Evolutionary conservation across 2,888 invertebrate genomes (phyloP), one percentile per base, ranked within the genome.

Genomic region (Halocaridina rubra): DNA sequence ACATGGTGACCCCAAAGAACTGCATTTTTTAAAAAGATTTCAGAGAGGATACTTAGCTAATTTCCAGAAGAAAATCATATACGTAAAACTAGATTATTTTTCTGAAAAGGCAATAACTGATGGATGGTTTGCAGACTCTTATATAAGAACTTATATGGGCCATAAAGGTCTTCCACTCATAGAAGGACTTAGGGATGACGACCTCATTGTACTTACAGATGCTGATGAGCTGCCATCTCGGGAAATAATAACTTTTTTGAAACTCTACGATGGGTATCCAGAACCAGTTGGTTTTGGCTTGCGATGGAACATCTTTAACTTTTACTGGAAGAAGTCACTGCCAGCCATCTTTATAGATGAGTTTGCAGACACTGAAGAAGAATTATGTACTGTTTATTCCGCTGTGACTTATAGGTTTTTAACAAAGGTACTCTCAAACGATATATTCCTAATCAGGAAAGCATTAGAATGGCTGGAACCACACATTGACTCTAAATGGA

Each of bases 281-380:
- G 93, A 93, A 89, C 93, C 93, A 0, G 91, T 93, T 29, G 91
- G 91, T 57, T 93, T 94, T 89, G 91, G 94, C 64, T 90, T 94
- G 57, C 92, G 93, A 88, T 94, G 94, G 93, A 93, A 93, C 3
- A 93, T 94, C 0, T 94, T 93, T 89, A 94, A 94, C 16, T 94
- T 94, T 90, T 94, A 93, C 89, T 94, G 94, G 94, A 92, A 93
- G 87, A 24, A 16, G 24, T 46, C 64, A 1, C 7, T 33, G 4
- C 46, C 67, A 69, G 27, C 33, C 13, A 16, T 39, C 27, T 81
- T 57, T 57, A 53, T n/a, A 59, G 76, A 57, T 64, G 75, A 16
- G 76, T 0, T 69, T 22, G 27, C n/a, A 5, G 59, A 59, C n/a
- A 19, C 30, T 5, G 30, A 32, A 69, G 81, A 81, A 29, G 16